Evolutionary conservation across 2,113 vertebrate genomes (phyloP).

Genomic region (Ochotona curzoniae): DNA sequence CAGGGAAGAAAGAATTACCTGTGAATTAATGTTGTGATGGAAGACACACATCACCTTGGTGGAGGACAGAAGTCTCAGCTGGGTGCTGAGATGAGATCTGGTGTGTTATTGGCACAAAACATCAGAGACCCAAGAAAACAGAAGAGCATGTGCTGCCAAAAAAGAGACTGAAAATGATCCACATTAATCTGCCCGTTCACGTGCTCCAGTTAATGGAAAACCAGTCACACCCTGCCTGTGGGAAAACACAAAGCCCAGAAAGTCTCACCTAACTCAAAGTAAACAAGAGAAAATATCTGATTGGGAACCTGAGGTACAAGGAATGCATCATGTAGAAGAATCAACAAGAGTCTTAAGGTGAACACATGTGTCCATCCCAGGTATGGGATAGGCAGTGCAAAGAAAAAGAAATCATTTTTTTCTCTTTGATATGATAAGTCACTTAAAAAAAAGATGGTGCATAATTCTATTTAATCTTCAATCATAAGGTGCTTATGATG

Average conservation of each 20-base stretch:
- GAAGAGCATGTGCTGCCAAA: not conserved
- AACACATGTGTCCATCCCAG: not conserved
- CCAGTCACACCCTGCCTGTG: too few relatives aligned
- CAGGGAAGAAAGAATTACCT: not conserved
- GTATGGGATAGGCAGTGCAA: not conserved
- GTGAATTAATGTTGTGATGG: not conserved
- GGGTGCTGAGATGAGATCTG: not conserved
- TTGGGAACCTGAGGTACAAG: not conserved
- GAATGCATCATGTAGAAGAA: not conserved
- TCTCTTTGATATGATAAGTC: not conserved
- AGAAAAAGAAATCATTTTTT: not conserved
- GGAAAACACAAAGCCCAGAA: not conserved
- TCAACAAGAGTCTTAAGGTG: not conserved
- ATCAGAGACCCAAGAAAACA: not conserved
- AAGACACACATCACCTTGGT: not conserved
- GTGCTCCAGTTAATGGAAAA: not conserved
- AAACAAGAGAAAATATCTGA: not conserved
- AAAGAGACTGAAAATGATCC: not conserved
- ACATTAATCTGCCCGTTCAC: not conserved
- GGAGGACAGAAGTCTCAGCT: not conserved
- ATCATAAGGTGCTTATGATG: not conserved
- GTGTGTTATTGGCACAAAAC: not conserved
- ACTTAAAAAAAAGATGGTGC: constrained; percentile 1
- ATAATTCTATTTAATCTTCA: not conserved
- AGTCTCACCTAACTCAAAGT: not conserved